phyloP scores from a whole-genome alignment of 2,113 vertebrate species.

The Atherinomorus stipes region DNA sequence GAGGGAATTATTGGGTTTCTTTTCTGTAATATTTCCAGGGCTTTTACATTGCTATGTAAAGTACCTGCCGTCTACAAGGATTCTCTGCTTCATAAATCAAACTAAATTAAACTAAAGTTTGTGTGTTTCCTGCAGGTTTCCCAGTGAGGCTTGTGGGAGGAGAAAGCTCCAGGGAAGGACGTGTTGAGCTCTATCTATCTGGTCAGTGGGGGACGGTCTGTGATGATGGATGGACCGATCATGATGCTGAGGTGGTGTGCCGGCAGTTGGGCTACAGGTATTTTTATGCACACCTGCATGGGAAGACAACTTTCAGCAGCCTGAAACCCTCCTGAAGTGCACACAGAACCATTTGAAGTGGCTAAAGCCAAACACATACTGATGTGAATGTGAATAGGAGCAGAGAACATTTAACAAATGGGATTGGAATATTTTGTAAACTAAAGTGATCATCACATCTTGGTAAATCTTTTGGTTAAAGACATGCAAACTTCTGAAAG shows the following conservation, averaged over 20 bases:
- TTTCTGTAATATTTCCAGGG: neutral
- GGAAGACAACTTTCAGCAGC: neutral
- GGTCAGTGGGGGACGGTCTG: constrained; percentile 97
- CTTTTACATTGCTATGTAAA: neutral
- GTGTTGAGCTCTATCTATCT: constrained; percentile 92
- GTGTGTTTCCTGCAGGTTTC: constrained; percentile 82
- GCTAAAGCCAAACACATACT: neutral
- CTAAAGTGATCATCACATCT: neutral
- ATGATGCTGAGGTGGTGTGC: constrained; percentile 93
- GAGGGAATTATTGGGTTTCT: neutral
- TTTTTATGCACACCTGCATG: neutral
- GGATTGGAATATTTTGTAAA: neutral
- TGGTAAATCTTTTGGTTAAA: neutral
- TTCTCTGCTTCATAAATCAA: neutral
- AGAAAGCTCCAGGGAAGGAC: constrained; percentile 93
- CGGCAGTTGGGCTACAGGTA: constrained; percentile 95
- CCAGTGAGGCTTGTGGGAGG: constrained; percentile 93
- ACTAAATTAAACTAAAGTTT: neutral
- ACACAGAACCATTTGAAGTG: neutral
- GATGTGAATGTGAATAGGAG: neutral
- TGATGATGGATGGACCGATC: constrained; percentile 97
- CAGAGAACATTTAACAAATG: neutral
- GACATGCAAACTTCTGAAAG: neutral
- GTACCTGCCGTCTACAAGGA: neutral
- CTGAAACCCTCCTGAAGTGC: neutral